Evolutionary conservation across 2,797 vertebrate species (phyloP), one percentile per base, ranked within the genome.

Genomic region (Eupleurogrammus muticus): DNA sequence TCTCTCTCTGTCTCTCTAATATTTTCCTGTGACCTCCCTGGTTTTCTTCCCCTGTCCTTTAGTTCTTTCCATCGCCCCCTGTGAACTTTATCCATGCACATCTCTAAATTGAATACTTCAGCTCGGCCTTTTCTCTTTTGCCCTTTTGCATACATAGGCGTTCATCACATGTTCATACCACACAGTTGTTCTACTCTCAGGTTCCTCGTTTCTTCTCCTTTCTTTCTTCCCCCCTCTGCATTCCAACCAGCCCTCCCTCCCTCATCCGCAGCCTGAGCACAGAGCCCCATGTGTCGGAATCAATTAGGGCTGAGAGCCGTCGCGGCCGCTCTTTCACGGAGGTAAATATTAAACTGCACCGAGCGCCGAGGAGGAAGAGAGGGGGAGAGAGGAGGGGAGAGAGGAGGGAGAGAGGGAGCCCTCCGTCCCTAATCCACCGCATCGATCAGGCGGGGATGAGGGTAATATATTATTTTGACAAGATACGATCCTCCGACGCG

Each of bases 391-490:
- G 77, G 72, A 82, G 85, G 28, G 6, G 28, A 28, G 28, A n/a
- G n/a, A n/a, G 28, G 6, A 6, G 83, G 75, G 90, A 72, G 79
- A 87, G 81, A 80, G 82, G 82, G 91, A 91, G 90, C 93, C 94
- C 94, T 93, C 93, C 94, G 90, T 96, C 95, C 95, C 96, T 97
- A 97, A 97, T 97, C 96, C 96, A 96, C 94, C 94, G 95, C 96
- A 97, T 97, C 96, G 96, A 97, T 97, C 96, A 97, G 96, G 92
- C 95, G 85, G 89, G 96, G 96, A 97, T 97, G 96, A 97, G 96
- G 96, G 96, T 96, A 97, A 97, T 97, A 97, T 97, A 97, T 97
- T 97, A 97, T 97, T 96, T 97, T 97, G 96, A 97, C 96, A 97
- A 97, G 96, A 97, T 96, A 96, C 96, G 96, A 97, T 97, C 95